Base-by-base conservation (phyloP, 2,113 vertebrate genomes). In the Pedionomus torquatus region DNA sequence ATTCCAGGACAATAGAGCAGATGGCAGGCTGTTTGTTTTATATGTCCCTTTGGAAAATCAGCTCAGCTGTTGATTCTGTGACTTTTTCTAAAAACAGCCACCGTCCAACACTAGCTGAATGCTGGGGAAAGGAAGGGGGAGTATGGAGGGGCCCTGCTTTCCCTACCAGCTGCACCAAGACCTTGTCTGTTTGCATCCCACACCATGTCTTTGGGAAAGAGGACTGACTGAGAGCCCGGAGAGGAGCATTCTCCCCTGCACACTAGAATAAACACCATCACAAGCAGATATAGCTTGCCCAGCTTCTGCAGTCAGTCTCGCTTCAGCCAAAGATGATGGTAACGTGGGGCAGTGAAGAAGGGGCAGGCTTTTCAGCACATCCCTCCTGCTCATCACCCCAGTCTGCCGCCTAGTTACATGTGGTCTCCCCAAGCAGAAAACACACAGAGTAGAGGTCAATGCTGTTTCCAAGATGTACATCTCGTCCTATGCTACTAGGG, bases 1-100 rank as follows among this genome's bases (percentile, higher is more conserved):
- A 96, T 97, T 98, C 95, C 96, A 97, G 97, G 97, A 98, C 97
- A 98, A 98, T 95, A 93, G 97, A 97, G 93, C 97, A 98, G 98
- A 98, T 98, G 98, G 98, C 94, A 89, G 48, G 26, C 96, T 96
- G 87, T 95, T 97, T 95, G 93, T 69, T 97, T 97, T 94, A 91
- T 91, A 57, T 80, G 85, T 93, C 97, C 98, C 97, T 94, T 96
- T 70, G 94, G 95, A 98, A 97, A 97, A 91, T 91, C 96, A 96
- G 96, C 94, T 65, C 95, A 93, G 96, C 80, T 93, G 93, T 94
- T 75, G 95, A 97, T 93, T 97, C 96, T 96, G 95, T 18, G 60
- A 95, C 95, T 87, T 97, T 85, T 97, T 96, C 98, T 97, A 97
- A 98, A 98, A 98, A 94, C 94, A 93, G 97, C 89, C 92, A 44